Conservation (phyloP, 2,797 vertebrate genomes). For the Anisognathus igniventris region DNA sequence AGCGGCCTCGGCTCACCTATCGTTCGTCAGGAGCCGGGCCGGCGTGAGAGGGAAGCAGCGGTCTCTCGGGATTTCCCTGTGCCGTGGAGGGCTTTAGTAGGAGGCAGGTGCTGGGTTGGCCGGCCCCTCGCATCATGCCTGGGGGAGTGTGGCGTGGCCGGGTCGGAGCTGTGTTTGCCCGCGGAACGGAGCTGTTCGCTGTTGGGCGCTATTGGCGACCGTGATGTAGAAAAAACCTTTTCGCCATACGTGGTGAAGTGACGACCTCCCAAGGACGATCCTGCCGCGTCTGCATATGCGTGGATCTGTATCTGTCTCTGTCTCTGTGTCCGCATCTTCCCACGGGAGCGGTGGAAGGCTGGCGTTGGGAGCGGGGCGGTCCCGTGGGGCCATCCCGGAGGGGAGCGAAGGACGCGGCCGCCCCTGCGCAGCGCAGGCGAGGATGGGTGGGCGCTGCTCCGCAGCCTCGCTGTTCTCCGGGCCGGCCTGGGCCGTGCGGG, state of each 20-base stretch:
- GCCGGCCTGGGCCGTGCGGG: not conserved
- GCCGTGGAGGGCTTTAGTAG: not conserved
- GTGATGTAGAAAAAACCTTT: not conserved
- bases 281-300: not conserved
- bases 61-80: not conserved
- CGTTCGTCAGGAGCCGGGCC: not conserved
- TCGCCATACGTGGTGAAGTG: not conserved
- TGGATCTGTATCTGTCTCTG: fast-evolving
- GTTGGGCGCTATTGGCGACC: not conserved
- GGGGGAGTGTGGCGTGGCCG: not conserved
- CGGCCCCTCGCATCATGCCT: not conserved
- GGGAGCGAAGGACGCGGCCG: not conserved
- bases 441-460: not conserved
- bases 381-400: not conserved
- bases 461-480: not conserved
- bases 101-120: not conserved
- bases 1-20: not conserved
- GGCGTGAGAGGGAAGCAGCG: not conserved
- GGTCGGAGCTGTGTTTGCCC: not conserved
- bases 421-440: not conserved
- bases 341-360: not conserved
- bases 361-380: not conserved
- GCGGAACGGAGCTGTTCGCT: not conserved
- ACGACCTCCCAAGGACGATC: constrained; percentile 32
- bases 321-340: not conserved